These are phyloP conservation scores for Echinometra lucunter DNA, from an alignment of 53 echinoderm and acorn worm species.

Conservation along the genomic window DNA sequence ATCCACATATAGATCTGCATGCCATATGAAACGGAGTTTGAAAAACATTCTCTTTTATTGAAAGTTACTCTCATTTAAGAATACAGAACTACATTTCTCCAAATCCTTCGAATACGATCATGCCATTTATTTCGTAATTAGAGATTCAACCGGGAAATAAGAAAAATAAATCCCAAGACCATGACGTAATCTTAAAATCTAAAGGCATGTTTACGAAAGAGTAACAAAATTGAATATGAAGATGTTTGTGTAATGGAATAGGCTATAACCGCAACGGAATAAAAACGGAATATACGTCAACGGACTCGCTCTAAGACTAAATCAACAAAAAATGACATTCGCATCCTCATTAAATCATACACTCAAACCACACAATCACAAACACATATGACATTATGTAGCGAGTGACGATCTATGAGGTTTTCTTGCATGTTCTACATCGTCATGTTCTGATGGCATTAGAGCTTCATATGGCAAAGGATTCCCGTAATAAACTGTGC, in stretches of 20 bases:
- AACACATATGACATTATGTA: neutral
- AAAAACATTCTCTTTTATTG: neutral
- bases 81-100: too few species aligned
- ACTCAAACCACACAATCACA: neutral
- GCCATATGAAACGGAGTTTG: neutral
- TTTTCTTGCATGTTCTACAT: too few species aligned
- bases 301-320: neutral
- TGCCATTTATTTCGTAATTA: neutral
- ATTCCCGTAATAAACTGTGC: too few species aligned
- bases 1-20: too few species aligned
- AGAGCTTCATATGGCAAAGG: too few species aligned
- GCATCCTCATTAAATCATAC: conserved; percentile 31
- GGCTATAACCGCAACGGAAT: neutral
- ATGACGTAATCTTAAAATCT: neutral
- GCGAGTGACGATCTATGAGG: neutral
- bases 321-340: conserved; percentile 3
- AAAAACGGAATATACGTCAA: conserved; percentile 24
- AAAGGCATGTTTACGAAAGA: neutral
- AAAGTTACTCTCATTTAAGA: neutral
- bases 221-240: neutral
- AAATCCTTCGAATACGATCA: too few species aligned
- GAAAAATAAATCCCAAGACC: neutral
- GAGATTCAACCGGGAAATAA: neutral
- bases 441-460: too few species aligned
- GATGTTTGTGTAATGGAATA: neutral